A percentile compares a stretch with the other conserved stretches of the same genome.
phyloP scores from a whole-genome alignment of 2,113 vertebrate genomes.

The Corythaixoides concolor region DNA sequence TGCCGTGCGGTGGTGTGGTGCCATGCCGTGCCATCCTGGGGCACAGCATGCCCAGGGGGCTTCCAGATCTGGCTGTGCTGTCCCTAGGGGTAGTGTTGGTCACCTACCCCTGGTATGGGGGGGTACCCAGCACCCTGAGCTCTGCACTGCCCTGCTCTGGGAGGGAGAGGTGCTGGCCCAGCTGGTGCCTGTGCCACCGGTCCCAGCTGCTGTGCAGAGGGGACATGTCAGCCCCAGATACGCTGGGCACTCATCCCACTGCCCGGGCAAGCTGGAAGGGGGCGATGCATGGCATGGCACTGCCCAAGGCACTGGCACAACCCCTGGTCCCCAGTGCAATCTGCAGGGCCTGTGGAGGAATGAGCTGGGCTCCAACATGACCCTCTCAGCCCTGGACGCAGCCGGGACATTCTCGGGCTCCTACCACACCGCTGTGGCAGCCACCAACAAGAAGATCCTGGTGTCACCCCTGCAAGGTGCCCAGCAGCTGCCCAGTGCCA shows the following conservation, averaged over 20 bases:
- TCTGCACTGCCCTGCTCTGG: not conserved
- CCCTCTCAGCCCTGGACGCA: not conserved
- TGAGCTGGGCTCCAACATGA: not conserved
- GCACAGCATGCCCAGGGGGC: too few relatives aligned
- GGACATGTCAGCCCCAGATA: fast-evolving
- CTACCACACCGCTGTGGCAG: not conserved
- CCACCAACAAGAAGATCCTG: not conserved
- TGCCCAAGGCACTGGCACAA: not conserved
- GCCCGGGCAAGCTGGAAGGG: not conserved
- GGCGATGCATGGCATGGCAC: fast-evolving
- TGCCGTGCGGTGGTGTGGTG: too few relatives aligned
- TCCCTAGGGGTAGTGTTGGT: fast-evolving
- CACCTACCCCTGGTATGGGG: fast-evolving
- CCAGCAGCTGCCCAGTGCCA: not conserved
- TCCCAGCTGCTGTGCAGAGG: fast-evolving
- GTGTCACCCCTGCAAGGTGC: not conserved
- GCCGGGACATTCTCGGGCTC: not conserved
- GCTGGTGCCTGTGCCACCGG: fast-evolving
- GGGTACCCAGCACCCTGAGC: not conserved
- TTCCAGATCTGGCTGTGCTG: not conserved
- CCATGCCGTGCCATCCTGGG: too few relatives aligned
- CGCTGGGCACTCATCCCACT: fast-evolving
- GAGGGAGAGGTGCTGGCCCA: not conserved
- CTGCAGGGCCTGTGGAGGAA: not conserved
- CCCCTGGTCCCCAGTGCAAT: not conserved